Evolutionary conservation across 2,888 invertebrate genomes (phyloP), one percentile per base, ranked within the genome.

Genomic region (Pristionchus entomophagus): DNA sequence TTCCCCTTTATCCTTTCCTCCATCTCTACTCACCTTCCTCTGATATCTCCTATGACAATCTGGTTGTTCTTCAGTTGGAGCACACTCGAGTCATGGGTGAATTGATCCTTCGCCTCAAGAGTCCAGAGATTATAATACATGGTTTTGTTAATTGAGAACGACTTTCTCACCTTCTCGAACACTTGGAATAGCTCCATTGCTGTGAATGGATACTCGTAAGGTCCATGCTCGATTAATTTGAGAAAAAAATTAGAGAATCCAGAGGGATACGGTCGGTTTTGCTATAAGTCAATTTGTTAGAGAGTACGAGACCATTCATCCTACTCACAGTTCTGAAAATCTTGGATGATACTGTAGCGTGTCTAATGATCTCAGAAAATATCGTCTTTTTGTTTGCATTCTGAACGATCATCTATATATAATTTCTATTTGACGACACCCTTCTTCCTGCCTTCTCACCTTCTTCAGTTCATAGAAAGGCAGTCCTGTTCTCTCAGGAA

Each of bases 141-240:
- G 56, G n/a, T 56, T 29, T 5, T 8, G 6, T 6, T 6, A 65
- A 65, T 32, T 14, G 14, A 19, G 5, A 65, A 12, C 29, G 19
- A 29, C n/a, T n/a, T n/a, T n/a, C 65, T n/a, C 12, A 78, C 78
- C 78, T 78, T 78, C 22, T 78, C 78, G 78, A 78, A 78, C 45
- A 89, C 86, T 32, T 88, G 81, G 45, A 89, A 65, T 17, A 90
- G 77, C 49, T 90, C 90, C n/a, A 87, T 59, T 14, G 88, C 87
- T 32, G 82, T 87, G 84, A 90, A 90, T 22, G 89, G 89, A 73
- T 87, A 90, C 26, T 86, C 80, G 85, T 87, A 89, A 0, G 90
- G 90, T 0, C 90, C 90, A 87, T 90, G 89, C 49, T 89, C 89
- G 84, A 90, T 87, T 84, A 90, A 86, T 65, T 88, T 86, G 84